phyloP scores from a whole-genome alignment of 2,888 invertebrate genomes.

The Noctua fimbriata region DNA sequence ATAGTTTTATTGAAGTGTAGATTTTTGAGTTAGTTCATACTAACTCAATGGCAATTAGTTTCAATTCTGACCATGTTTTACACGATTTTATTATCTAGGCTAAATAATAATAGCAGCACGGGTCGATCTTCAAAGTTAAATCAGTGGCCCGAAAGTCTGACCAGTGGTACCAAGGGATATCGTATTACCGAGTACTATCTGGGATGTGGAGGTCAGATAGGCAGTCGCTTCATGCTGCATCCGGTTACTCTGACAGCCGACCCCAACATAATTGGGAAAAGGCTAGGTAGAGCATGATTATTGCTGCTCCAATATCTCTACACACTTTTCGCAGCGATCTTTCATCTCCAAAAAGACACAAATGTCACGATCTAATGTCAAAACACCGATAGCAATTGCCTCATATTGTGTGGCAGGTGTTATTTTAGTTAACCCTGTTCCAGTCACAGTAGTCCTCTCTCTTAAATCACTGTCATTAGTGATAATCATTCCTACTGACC shows the following conservation, averaged over 20 bases:
- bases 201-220: background rate
- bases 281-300: background rate
- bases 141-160: background rate
- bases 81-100: background rate
- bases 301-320: background rate
- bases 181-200: background rate
- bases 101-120: background rate
- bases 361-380: constrained; percentile 46
- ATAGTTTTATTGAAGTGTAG: background rate
- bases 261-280: background rate
- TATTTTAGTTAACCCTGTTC: constrained; percentile 73
- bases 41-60: background rate
- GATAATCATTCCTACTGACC: constrained; percentile 76
- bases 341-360: background rate
- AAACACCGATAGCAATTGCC: constrained; percentile 60
- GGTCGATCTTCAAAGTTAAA: background rate
- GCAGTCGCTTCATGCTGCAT: background rate
- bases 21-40: background rate
- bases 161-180: background rate
- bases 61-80: background rate
- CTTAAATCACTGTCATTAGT: constrained; percentile 81
- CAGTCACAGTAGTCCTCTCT: constrained; percentile 73
- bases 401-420: constrained; percentile 70
- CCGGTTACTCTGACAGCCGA: background rate
- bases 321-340: background rate